Evolutionary conservation across 2,888 invertebrate genomes (phyloP).

Genomic region (Dendrolimus houi): DNA sequence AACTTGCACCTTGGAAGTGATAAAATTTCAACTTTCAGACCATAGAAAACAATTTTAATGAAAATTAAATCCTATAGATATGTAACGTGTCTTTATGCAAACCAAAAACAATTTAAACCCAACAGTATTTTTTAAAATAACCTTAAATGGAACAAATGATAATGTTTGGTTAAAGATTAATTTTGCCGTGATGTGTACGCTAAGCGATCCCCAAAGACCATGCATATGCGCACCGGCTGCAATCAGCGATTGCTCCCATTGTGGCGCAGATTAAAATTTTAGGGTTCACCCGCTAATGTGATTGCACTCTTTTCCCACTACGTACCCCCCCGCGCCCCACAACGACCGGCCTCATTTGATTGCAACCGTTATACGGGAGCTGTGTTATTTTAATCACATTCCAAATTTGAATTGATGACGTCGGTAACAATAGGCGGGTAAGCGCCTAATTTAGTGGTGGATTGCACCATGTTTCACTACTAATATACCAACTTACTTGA

Average conservation of each 20-base stretch:
- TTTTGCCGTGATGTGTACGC: slow-evolving; percentile 39
- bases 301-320: slow-evolving; percentile 62
- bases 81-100: too few relatives aligned
- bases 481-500: too few relatives aligned
- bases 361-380: slow-evolving; percentile 53
- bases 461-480: too few relatives aligned
- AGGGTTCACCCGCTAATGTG: slow-evolving; percentile 74
- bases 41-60: too few relatives aligned
- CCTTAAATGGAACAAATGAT: too few relatives aligned
- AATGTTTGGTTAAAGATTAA: background rate
- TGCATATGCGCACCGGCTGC: slow-evolving; percentile 69
- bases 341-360: slow-evolving; percentile 48
- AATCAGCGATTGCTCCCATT: slow-evolving; percentile 71
- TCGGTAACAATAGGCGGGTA: slow-evolving; percentile 12
- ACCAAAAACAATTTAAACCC: too few relatives aligned
- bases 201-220: slow-evolving; percentile 74
- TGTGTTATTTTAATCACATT: slow-evolving; percentile 65
- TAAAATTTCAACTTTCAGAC: too few relatives aligned
- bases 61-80: too few relatives aligned
- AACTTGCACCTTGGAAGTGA: too few relatives aligned
- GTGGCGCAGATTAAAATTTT: slow-evolving; percentile 74
- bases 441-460: too few relatives aligned
- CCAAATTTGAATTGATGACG: slow-evolving; percentile 29
- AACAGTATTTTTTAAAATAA: too few relatives aligned
- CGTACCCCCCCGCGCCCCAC: slow-evolving; percentile 22